A percentile compares a stretch with the other conserved stretches of the same genome.
These are phyloP conservation scores for Platyrinchus mystaceus DNA, from an alignment of 2,797 vertebrate genomes.

Conservation along the genomic window DNA sequence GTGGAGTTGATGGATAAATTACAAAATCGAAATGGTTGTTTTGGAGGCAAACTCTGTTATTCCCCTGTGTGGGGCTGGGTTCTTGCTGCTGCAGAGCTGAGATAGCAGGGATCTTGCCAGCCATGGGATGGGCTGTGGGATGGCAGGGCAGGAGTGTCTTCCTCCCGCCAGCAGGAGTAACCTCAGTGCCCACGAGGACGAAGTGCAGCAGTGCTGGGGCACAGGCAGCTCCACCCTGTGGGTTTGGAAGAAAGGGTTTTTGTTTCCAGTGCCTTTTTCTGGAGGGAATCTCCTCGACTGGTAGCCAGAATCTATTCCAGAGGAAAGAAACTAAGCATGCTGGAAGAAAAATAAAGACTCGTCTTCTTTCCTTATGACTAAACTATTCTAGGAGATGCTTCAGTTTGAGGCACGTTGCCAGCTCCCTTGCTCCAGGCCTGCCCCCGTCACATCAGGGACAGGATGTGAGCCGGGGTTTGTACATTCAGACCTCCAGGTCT, in stretches of 20 bases:
- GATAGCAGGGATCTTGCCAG: background rate
- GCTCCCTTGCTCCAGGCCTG: slow-evolving; percentile 39
- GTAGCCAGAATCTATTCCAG: slow-evolving; percentile 43
- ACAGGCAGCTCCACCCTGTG: background rate
- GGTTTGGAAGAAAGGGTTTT: slow-evolving; percentile 3
- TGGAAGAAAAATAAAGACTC: slow-evolving; percentile 46
- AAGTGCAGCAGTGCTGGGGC: background rate
- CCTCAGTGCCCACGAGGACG: background rate
- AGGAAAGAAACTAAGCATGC: slow-evolving; percentile 14
- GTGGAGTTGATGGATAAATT: background rate
- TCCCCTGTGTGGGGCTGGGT: background rate
- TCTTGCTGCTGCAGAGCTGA: background rate
- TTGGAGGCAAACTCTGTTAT: background rate
- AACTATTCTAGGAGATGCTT: slow-evolving; percentile 44
- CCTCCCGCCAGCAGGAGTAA: background rate
- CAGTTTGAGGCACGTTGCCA: slow-evolving; percentile 5
- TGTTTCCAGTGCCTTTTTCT: slow-evolving; percentile 37
- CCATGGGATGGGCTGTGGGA: background rate
- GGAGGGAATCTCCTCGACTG: slow-evolving; percentile 40
- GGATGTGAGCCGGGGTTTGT: slow-evolving; percentile 22
- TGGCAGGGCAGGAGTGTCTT: background rate
- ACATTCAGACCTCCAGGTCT: background rate
- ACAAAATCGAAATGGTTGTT: background rate
- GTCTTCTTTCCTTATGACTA: background rate
- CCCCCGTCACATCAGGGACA: slow-evolving; percentile 14